phyloP scores from a whole-genome alignment of 23 tunicate genomes.

The Trididemnum clinides region DNA sequence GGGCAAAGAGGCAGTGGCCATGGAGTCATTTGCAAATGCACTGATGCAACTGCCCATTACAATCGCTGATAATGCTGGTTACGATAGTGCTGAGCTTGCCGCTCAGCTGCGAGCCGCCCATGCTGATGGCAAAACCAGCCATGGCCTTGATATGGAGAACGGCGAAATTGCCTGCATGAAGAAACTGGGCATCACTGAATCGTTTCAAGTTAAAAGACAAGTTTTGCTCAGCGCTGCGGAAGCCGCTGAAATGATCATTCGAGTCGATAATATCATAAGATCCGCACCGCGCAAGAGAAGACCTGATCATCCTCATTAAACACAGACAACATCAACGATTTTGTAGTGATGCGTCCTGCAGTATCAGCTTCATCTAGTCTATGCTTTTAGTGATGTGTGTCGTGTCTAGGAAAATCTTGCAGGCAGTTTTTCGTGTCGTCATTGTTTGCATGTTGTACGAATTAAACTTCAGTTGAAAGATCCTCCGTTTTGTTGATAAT shows the following conservation, averaged over 20 bases:
- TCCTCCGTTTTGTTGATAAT: too few relatives aligned
- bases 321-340: too few relatives aligned
- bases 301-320: slow-evolving; percentile 33
- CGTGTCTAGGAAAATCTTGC: too few relatives aligned
- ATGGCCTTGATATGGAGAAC: slow-evolving; percentile 84
- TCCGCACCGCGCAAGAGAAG: slow-evolving; percentile 85
- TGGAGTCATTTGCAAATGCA: slow-evolving; percentile 96
- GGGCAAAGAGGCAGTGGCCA: slow-evolving; percentile 96
- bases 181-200: slow-evolving; percentile 91
- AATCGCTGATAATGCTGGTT: slow-evolving; percentile 99
- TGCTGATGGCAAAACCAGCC: slow-evolving; percentile 74
- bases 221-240: slow-evolving; percentile 87
- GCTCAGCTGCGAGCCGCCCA: slow-evolving; percentile 91
- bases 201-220: slow-evolving; percentile 94
- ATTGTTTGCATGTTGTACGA: too few relatives aligned
- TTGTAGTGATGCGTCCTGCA: too few relatives aligned
- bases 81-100: slow-evolving; percentile 92
- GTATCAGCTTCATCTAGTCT: too few relatives aligned
- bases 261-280: slow-evolving; percentile 97
- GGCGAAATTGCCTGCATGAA: slow-evolving; percentile 85
- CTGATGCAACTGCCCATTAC: slow-evolving; percentile 96
- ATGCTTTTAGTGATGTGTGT: too few relatives aligned
- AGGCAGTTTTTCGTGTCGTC: too few relatives aligned
- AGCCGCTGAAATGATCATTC: slow-evolving; percentile 97
- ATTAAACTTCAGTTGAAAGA: too few relatives aligned